phyloP scores from a whole-genome alignment of 2,113 vertebrate genomes.

The Shinisaurus crocodilurus region DNA sequence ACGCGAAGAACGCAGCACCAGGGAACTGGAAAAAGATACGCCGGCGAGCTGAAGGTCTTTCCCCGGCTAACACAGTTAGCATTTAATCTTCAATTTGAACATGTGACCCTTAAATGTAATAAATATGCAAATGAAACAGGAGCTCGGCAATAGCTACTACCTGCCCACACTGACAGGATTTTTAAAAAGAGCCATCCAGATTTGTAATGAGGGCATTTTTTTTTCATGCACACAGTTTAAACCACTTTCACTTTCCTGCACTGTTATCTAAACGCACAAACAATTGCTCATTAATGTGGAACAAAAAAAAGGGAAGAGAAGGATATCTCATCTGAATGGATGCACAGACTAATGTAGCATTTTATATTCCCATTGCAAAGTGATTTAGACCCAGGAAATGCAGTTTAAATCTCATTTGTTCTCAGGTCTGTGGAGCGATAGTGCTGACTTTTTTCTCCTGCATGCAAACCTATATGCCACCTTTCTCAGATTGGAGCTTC shows the following conservation, averaged over 20 bases:
- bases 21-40: background rate
- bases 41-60: fast-evolving
- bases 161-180: background rate
- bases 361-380: background rate
- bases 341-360: background rate
- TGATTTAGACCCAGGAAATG: background rate
- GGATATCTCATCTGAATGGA: too few species aligned
- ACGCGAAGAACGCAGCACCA: too few species aligned
- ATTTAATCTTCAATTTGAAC: background rate
- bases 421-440: background rate
- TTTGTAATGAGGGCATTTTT: background rate
- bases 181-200: background rate
- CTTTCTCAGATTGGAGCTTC: background rate
- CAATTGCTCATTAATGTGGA: background rate
- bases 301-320: background rate
- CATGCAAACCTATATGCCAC: background rate
- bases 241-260: background rate
- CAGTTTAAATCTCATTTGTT: background rate
- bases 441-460: background rate
- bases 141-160: background rate
- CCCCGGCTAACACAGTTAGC: background rate
- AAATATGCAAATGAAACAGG: background rate
- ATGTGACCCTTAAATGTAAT: background rate
- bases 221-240: background rate
- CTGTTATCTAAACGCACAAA: background rate